Conservation (phyloP, 2,797 vertebrate species). For the Centropyge bicolor region DNA sequence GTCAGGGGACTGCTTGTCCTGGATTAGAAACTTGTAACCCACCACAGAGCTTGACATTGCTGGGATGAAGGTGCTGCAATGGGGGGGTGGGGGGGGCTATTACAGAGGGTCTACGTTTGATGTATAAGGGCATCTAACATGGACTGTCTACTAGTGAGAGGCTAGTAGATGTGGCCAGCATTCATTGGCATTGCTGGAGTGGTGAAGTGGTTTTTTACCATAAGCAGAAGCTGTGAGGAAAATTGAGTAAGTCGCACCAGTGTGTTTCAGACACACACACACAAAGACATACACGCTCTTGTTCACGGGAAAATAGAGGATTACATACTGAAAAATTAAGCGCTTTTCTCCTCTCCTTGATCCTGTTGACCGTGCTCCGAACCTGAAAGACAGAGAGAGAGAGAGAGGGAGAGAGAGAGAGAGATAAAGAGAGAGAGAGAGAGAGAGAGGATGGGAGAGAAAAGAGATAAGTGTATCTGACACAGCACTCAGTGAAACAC, state of each 20-base stretch:
- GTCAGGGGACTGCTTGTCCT: constrained; percentile 92
- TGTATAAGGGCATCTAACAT: constrained; percentile 83
- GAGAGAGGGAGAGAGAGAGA: constrained; percentile 47
- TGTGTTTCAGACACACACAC: constrained; percentile 34
- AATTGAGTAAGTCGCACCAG: constrained; percentile 29
- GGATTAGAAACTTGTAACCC: constrained; percentile 96
- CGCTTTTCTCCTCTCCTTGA: constrained; percentile 88
- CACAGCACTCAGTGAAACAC: constrained; percentile 34
- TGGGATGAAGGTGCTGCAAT: constrained; percentile 87
- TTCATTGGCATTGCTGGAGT: constrained; percentile 59
- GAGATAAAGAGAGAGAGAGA: constrained; percentile 50
- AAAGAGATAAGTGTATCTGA: constrained; percentile 46
- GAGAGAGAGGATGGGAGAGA: constrained; percentile 24
- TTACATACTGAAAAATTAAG: constrained; percentile 87
- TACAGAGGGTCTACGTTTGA: constrained; percentile 75
- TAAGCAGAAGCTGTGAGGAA: constrained; percentile 43
- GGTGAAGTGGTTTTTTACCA: constrained; percentile 37
- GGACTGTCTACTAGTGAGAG: constrained; percentile 67
- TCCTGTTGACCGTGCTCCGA: constrained; percentile 87
- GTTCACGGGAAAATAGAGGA: constrained; percentile 38
- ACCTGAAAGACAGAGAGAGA: constrained; percentile 77
- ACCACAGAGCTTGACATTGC: constrained; percentile 85
- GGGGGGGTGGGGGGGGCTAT: constrained; percentile 57
- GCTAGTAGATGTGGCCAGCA: constrained; percentile 64
- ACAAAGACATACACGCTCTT: constrained; percentile 29